phyloP scores from a whole-genome alignment of 2,888 invertebrate genomes.

The Mythimna pallens region DNA sequence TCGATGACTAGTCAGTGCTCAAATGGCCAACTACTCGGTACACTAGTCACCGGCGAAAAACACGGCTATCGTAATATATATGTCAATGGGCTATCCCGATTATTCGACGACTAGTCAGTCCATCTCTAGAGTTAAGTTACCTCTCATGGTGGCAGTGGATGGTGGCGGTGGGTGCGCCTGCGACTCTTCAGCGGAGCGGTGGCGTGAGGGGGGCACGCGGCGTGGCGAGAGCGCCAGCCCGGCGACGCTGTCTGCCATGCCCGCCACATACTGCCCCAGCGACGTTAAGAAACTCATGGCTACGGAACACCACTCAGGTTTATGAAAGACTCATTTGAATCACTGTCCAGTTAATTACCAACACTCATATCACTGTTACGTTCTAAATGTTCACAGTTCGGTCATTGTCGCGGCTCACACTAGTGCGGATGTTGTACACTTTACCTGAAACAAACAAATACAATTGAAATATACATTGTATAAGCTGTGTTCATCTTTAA shows the following conservation, averaged over 20 bases:
- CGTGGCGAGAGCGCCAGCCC: conserved; percentile 94
- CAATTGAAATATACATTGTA: background rate
- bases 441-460: conserved; percentile 41
- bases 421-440: conserved; percentile 6
- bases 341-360: conserved; percentile 35
- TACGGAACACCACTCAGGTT: conserved; percentile 64
- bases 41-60: background rate
- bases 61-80: too few relatives aligned
- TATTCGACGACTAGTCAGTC: background rate
- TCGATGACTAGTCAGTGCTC: background rate
- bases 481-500: too few relatives aligned
- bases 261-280: conserved; percentile 96
- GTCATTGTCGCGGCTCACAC: conserved; percentile 21
- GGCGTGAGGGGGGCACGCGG: conserved; percentile 93
- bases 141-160: conserved; percentile 83
- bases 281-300: conserved; percentile 96
- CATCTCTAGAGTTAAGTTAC: conserved; percentile 58
- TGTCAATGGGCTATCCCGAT: too few relatives aligned
- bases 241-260: conserved; percentile 96
- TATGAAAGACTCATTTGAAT: conserved; percentile 66
- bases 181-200: conserved; percentile 91
- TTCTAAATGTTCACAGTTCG: conserved; percentile 28
- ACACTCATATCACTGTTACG: conserved; percentile 45
- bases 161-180: conserved; percentile 83
- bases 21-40: background rate